These are phyloP conservation scores for Eubasilissa regina DNA, from an alignment of 1,140 invertebrate species.

Conservation along the genomic window DNA sequence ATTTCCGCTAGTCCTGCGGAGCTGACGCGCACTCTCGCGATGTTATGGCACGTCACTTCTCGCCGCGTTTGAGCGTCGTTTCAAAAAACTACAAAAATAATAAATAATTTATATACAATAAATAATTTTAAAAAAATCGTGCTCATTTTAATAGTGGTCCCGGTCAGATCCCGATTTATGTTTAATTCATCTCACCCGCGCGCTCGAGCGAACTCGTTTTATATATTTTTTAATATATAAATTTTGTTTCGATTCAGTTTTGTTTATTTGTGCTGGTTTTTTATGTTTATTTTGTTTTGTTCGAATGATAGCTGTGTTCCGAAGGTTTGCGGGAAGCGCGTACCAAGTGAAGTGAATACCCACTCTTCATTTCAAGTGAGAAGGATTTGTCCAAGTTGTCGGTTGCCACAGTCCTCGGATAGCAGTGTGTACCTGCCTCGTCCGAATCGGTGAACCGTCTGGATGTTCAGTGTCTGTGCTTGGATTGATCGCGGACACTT, in stretches of 20 bases:
- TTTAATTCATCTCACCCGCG: conserved; percentile 23
- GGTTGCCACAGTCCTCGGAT: too few species aligned
- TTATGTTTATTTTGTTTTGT: conserved; percentile 42
- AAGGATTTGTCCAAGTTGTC: too few species aligned
- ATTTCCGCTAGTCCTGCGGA: conserved; percentile 29
- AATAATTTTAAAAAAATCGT: neutral
- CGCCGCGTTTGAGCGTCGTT: conserved; percentile 17
- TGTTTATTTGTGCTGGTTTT: conserved; percentile 37
- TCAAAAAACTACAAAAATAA: conserved; percentile 24
- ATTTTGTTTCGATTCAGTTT: conserved; percentile 37
- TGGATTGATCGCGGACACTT: conserved; percentile 17
- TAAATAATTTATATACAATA: conserved; percentile 22
- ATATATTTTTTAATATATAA: conserved; percentile 35
- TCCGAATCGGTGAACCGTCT: conserved; percentile 23
- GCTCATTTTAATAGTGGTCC: conserved; percentile 21
- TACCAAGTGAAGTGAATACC: conserved; percentile 2
- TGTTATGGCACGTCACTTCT: conserved; percentile 29
- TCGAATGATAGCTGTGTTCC: conserved; percentile 9
- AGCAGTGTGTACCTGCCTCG: too few species aligned
- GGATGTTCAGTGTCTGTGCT: conserved; percentile 21
- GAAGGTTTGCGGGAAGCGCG: neutral
- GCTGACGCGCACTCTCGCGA: neutral
- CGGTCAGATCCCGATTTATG: conserved; percentile 5
- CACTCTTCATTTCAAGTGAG: too few species aligned
- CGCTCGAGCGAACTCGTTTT: conserved; percentile 21